phyloP scores from a whole-genome alignment of 2,797 vertebrate genomes.

The Hydrocynus forskahlii region DNA sequence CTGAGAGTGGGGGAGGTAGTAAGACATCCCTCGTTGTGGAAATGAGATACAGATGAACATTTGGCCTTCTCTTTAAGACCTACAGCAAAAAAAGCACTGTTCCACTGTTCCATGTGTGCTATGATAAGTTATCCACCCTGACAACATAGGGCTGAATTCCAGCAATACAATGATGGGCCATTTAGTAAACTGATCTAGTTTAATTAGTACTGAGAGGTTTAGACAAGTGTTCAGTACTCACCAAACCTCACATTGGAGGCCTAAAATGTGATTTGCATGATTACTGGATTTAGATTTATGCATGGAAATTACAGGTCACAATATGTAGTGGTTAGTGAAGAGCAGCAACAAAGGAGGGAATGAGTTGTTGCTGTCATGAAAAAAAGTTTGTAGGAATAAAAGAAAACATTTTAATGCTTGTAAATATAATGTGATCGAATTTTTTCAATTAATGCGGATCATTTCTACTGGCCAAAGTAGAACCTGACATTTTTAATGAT shows the following conservation, averaged over 20 bases:
- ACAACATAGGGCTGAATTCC: neutral
- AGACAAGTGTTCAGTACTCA: neutral
- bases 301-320: neutral
- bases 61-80: neutral
- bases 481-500: no score
- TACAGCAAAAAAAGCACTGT: neutral
- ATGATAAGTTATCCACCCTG: no score
- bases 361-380: neutral
- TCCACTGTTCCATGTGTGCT: neutral
- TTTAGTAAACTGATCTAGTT: neutral
- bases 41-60: constrained; percentile 1
- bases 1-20: neutral
- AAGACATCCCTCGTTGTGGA: neutral
- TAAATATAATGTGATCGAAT: no score
- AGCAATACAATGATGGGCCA: neutral
- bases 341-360: neutral
- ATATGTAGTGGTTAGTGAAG: neutral
- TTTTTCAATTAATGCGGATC: no score
- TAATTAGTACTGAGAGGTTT: neutral
- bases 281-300: neutral
- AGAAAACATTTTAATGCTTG: no score
- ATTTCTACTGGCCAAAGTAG: no score
- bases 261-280: neutral
- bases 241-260: neutral
- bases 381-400: no score